A percentile compares a stretch with the other conserved stretches of the same genome.
Conservation (phyloP, 2,888 invertebrate species). For the Parascotia fuliginaria region DNA sequence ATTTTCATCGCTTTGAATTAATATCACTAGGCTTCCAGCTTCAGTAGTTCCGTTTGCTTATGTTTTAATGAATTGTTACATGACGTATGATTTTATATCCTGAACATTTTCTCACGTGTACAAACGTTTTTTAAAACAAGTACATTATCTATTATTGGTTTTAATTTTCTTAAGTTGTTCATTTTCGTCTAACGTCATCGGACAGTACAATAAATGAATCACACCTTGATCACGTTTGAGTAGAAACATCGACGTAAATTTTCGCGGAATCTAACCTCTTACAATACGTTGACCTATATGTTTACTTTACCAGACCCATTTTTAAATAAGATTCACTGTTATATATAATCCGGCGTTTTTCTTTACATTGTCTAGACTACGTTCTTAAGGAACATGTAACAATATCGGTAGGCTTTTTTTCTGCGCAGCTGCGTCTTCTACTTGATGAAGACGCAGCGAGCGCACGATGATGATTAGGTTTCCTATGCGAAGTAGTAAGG, state of each 20-base stretch:
- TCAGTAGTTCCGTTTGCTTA: too few relatives aligned
- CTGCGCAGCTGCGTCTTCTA: neutral
- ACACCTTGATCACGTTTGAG: conserved; percentile 40
- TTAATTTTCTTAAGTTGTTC: neutral
- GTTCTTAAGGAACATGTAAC: conserved; percentile 34
- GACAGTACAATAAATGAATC: conserved; percentile 21
- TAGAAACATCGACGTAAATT: conserved; percentile 42
- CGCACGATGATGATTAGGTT: too few relatives aligned
- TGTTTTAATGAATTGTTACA: too few relatives aligned
- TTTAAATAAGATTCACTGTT: conserved; percentile 35
- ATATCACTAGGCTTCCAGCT: too few relatives aligned
- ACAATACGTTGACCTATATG: conserved; percentile 73
- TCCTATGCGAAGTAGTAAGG: neutral
- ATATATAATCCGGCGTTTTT: conserved; percentile 23
- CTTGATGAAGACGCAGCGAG: too few relatives aligned
- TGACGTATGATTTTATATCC: too few relatives aligned
- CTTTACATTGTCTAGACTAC: conserved; percentile 35
- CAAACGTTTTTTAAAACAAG: too few relatives aligned
- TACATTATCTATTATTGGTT: neutral
- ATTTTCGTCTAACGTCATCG: conserved; percentile 21
- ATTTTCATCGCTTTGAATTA: too few relatives aligned
- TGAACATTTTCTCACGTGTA: too few relatives aligned
- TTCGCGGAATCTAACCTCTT: conserved; percentile 59
- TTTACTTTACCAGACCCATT: conserved; percentile 62
- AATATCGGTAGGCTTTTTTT: conserved; percentile 14